These are phyloP conservation scores for Graptemys geographica DNA, from an alignment of 2,797 vertebrate genomes.

Conservation along the genomic window DNA sequence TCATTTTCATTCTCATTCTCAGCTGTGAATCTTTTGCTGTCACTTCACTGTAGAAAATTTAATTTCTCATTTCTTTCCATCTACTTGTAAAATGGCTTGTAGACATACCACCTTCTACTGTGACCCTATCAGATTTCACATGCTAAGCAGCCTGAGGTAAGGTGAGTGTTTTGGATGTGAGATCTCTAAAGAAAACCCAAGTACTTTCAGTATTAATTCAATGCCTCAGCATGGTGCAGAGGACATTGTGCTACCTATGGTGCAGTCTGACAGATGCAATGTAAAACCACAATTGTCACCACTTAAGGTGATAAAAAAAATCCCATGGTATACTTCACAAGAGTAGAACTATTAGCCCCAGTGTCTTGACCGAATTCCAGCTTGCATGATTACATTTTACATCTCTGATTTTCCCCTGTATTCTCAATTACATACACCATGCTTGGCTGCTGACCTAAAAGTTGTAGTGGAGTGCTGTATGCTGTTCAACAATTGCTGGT, in stretches of 20 bases:
- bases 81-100: fast-evolving
- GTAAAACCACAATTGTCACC: not conserved
- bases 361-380: not conserved
- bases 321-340: not conserved
- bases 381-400: not conserved
- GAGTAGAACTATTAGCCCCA: not conserved
- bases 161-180: not conserved
- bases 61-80: not conserved
- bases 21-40: not conserved
- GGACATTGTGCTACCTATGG: not conserved
- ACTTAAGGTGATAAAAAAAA: not conserved
- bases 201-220: not conserved
- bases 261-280: not conserved
- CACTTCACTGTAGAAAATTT: not conserved
- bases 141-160: not conserved
- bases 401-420: not conserved
- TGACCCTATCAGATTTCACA: not conserved
- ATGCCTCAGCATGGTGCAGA: not conserved
- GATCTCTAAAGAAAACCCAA: not conserved
- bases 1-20: not conserved
- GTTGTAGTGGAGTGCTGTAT: not conserved
- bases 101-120: not conserved
- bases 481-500: not conserved
- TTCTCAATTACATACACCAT: not conserved
- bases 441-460: not conserved